Percentiles rank a stretch among this genome's conserved stretches.
phyloP scores from a whole-genome alignment of 2,113 vertebrate species.

The Clarias batrachus region DNA sequence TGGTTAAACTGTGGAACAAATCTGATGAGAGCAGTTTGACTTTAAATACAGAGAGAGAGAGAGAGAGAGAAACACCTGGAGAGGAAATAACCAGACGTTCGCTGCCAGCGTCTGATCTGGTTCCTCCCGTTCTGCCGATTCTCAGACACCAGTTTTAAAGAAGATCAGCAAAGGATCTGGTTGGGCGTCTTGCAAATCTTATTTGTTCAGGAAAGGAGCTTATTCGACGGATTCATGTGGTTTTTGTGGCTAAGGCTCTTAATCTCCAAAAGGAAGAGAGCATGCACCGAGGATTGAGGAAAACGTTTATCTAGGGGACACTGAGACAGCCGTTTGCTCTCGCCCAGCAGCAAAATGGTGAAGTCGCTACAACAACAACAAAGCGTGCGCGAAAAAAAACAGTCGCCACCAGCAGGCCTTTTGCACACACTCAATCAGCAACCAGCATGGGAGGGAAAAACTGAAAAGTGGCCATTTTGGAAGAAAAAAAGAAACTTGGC shows the following conservation, averaged over 20 bases:
- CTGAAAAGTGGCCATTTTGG: neutral
- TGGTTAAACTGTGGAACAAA: neutral
- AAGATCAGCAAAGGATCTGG: neutral
- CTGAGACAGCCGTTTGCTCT: neutral
- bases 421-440: neutral
- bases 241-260: neutral
- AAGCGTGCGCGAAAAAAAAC: neutral
- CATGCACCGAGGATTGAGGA: neutral
- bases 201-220: neutral
- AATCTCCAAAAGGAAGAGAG: conserved; percentile 10
- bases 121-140: neutral
- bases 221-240: neutral
- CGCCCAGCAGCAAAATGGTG: neutral
- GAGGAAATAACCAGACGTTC: conserved; percentile 51
- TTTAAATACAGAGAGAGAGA: conserved; percentile 34
- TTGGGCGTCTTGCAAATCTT: neutral
- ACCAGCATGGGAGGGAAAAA: neutral
- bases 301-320: conserved; percentile 15
- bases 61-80: conserved; percentile 58
- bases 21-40: conserved; percentile 1
- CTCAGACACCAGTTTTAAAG: neutral
- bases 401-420: conserved; percentile 26
- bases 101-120: neutral
- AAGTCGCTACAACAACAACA: conserved; percentile 26
- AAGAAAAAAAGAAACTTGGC: neutral